These are phyloP conservation scores for Phaethornis superciliosus DNA, from an alignment of 2,113 vertebrate species.

Conservation along the genomic window DNA sequence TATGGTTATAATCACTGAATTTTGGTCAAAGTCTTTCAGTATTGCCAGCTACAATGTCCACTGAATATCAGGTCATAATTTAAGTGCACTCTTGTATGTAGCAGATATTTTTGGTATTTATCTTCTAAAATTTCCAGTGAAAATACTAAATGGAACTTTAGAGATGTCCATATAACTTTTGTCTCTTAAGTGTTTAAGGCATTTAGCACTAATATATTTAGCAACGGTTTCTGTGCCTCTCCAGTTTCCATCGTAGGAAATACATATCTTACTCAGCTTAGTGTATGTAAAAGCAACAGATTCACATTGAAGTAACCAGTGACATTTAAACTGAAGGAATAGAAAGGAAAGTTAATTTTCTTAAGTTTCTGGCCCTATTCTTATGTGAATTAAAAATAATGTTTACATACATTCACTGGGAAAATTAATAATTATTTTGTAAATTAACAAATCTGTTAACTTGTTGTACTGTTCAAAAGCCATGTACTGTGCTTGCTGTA, in stretches of 20 bases:
- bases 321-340: not conserved
- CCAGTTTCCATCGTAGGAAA: not conserved
- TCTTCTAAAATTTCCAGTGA: not conserved
- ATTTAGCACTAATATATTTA: not conserved
- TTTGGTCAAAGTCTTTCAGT: not conserved
- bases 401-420: not conserved
- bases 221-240: not conserved
- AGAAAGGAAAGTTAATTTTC: not conserved
- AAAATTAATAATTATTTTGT: not conserved
- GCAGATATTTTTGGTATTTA: not conserved
- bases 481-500: not conserved
- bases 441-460: not conserved
- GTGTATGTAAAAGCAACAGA: not conserved
- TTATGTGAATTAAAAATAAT: not conserved
- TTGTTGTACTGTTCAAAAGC: not conserved
- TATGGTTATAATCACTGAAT: not conserved
- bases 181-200: not conserved
- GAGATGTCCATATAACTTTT: not conserved
- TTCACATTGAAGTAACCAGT: not conserved
- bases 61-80: not conserved
- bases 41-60: not conserved
- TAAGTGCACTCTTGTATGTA: not conserved
- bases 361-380: not conserved
- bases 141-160: not conserved
- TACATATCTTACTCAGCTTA: not conserved